These are phyloP conservation scores for Nephrotoma guestfalica DNA, from an alignment of 2,888 invertebrate genomes.

Conservation along the genomic window DNA sequence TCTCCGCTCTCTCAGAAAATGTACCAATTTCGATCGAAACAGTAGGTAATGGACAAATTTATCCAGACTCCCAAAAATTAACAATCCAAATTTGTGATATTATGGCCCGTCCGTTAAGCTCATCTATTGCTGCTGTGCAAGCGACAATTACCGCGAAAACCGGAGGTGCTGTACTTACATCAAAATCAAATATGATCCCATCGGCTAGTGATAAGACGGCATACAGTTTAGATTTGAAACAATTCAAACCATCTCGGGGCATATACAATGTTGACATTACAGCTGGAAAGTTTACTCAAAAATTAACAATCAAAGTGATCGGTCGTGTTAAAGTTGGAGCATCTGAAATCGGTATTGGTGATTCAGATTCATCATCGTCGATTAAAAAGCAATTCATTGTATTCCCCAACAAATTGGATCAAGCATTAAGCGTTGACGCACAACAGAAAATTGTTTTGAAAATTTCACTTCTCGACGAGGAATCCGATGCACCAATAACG, in stretches of 20 bases:
- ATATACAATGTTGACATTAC: slow-evolving; percentile 69
- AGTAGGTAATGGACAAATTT: slow-evolving; percentile 63
- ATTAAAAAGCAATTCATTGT: slow-evolving; percentile 59
- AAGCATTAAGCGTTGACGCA: slow-evolving; percentile 67
- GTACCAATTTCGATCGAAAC: slow-evolving; percentile 76
- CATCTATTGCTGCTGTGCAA: slow-evolving; percentile 21
- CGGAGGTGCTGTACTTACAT: slow-evolving; percentile 42
- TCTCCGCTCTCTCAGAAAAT: slow-evolving; percentile 53
- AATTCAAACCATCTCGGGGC: slow-evolving; percentile 66
- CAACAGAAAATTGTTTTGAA: slow-evolving; percentile 78
- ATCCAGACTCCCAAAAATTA: slow-evolving; percentile 56
- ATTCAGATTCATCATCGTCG: slow-evolving; percentile 77
- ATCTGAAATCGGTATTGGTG: slow-evolving; percentile 76
- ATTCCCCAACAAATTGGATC: slow-evolving; percentile 55
- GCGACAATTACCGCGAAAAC: slow-evolving; percentile 32
- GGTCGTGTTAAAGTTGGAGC: slow-evolving; percentile 61
- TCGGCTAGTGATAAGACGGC: slow-evolving; percentile 41
- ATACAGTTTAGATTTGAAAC: slow-evolving; percentile 61
- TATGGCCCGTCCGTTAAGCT: slow-evolving; percentile 49
- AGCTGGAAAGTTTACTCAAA: slow-evolving; percentile 47
- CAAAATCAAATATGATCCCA: not conserved
- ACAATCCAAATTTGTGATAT: slow-evolving; percentile 59
- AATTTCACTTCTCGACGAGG: slow-evolving; percentile 61
- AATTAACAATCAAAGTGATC: slow-evolving; percentile 51
- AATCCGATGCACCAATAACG: slow-evolving; percentile 46